phyloP scores from a whole-genome alignment of 2,797 vertebrate species.

The Pogonophryne albipinna region DNA sequence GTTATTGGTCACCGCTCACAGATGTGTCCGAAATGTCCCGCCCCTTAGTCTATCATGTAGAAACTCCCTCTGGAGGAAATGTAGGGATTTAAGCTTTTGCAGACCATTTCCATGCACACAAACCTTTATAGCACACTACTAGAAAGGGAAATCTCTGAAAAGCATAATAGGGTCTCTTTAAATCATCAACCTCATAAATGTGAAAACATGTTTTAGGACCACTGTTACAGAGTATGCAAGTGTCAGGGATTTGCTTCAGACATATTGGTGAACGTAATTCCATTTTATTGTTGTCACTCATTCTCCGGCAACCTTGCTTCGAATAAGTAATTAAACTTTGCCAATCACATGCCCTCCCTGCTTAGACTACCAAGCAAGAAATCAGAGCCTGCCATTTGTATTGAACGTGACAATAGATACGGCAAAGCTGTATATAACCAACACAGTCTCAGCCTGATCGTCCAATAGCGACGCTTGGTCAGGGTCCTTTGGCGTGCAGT shows the following conservation, averaged over 20 bases:
- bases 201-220: background rate
- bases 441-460: too few species aligned
- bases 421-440: constrained; percentile 31
- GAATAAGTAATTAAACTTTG: constrained; percentile 35
- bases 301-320: constrained; percentile 11
- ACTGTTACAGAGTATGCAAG: constrained; percentile 27
- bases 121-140: too few species aligned
- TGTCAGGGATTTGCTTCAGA: constrained; percentile 41
- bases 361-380: constrained; percentile 24
- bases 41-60: too few species aligned
- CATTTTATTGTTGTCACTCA: constrained; percentile 41
- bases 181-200: constrained; percentile 8
- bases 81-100: too few species aligned
- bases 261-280: constrained; percentile 48
- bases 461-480: too few species aligned
- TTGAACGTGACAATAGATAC: constrained; percentile 35
- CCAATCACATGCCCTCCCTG: constrained; percentile 25
- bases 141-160: too few species aligned
- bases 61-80: too few species aligned
- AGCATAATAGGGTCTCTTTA: too few species aligned
- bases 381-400: constrained; percentile 34
- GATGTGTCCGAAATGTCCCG: too few species aligned
- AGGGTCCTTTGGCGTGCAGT: too few species aligned
- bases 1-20: too few species aligned
- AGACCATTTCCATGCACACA: too few species aligned